Percentiles rank a stretch among this genome's conserved stretches.
Evolutionary conservation across 2,888 invertebrate species (phyloP).

Genomic region (Eutolmus rufibarbis): DNA sequence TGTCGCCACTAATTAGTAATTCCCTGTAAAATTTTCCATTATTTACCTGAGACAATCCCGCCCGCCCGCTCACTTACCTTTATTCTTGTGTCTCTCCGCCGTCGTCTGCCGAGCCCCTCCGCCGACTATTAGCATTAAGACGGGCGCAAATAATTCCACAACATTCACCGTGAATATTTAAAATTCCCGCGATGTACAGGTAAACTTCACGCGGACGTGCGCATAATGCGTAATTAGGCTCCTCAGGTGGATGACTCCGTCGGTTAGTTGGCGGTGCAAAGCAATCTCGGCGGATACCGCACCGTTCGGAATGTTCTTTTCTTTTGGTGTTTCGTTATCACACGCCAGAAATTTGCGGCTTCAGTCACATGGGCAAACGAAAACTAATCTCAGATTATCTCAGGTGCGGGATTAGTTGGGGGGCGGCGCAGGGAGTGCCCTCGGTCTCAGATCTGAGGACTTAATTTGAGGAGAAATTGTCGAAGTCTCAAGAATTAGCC

Average conservation of each 20-base stretch:
- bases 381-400: background rate
- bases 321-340: background rate
- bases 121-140: slow-evolving; percentile 1
- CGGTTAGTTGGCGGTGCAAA: background rate
- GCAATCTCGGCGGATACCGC: background rate
- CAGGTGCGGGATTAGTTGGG: background rate
- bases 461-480: background rate
- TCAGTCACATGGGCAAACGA: background rate
- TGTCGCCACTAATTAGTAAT: background rate
- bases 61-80: background rate
- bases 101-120: background rate
- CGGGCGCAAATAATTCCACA: background rate
- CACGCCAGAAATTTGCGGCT: background rate
- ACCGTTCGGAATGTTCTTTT: background rate
- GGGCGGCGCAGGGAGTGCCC: background rate
- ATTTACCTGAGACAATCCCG: background rate
- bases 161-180: background rate
- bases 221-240: slow-evolving; percentile 6
- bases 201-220: slow-evolving; percentile 12
- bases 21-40: background rate
- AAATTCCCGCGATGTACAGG: background rate
- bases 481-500: background rate
- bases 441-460: background rate
- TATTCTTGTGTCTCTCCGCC: background rate
- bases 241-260: slow-evolving; percentile 10